A percentile compares a stretch with the other conserved stretches of the same genome.
These are phyloP conservation scores for Hemistola chrysoprasaria DNA, from an alignment of 2,888 invertebrate species.

Conservation along the genomic window DNA sequence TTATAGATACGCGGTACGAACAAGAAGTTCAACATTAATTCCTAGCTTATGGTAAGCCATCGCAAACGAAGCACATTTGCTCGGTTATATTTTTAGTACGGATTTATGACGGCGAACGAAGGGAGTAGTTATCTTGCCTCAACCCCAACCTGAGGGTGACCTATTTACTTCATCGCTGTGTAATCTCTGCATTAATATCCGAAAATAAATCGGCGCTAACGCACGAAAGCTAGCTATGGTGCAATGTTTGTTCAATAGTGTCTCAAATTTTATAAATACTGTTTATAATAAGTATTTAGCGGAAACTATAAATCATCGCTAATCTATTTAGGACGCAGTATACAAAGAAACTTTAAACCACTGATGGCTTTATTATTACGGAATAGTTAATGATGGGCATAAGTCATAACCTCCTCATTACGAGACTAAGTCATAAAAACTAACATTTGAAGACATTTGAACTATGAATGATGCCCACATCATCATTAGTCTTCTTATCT, in stretches of 20 bases:
- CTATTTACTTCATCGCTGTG: constrained; percentile 51
- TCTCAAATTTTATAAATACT: constrained; percentile 35
- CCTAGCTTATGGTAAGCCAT: constrained; percentile 2
- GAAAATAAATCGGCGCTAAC: constrained; percentile 44
- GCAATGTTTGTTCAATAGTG: constrained; percentile 44
- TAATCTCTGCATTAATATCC: constrained; percentile 57
- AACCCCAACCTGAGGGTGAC: constrained; percentile 53
- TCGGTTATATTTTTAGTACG: constrained; percentile 39
- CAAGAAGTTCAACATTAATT: too few relatives aligned
- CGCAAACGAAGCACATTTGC: constrained; percentile 8
- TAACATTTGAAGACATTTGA: constrained; percentile 33
- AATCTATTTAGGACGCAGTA: constrained; percentile 18
- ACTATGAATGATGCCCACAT: constrained; percentile 30
- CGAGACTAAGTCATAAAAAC: constrained; percentile 25
- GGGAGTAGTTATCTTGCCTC: constrained; percentile 56
- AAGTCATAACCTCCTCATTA: constrained; percentile 38
- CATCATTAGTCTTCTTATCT: constrained; percentile 22
- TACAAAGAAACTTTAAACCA: constrained; percentile 19
- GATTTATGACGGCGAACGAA: constrained; percentile 46
- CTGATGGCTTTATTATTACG: constrained; percentile 18
- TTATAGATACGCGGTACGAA: too few relatives aligned
- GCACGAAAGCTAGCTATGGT: constrained; percentile 35
- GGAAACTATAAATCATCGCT: constrained; percentile 19
- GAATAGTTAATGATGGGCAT: constrained; percentile 30
- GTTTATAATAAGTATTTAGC: constrained; percentile 18